Conservation (phyloP, 2,113 vertebrate genomes). For the Chauna torquata region DNA sequence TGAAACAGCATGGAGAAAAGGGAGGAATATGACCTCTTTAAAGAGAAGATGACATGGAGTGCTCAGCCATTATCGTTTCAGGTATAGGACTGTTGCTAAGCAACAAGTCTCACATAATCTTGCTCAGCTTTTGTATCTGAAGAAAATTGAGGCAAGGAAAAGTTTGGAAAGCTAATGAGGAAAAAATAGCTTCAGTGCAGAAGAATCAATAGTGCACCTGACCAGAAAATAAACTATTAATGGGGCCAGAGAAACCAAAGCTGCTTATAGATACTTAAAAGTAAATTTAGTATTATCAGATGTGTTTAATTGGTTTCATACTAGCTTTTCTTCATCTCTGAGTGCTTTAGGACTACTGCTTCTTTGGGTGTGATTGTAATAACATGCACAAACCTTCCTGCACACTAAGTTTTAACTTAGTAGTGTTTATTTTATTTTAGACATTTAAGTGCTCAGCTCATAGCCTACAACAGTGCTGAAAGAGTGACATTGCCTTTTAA, state of each 20-base stretch:
- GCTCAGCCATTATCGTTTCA: constrained; percentile 35
- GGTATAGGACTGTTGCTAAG: constrained; percentile 73
- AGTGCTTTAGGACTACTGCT: not conserved
- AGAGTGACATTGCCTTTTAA: not conserved
- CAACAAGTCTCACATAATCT: constrained; percentile 71
- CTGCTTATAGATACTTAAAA: constrained; percentile 55
- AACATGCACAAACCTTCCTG: not conserved
- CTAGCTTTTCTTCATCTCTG: not conserved
- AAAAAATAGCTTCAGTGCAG: constrained; percentile 67
- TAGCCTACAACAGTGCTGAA: not conserved
- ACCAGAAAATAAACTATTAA: constrained; percentile 76
- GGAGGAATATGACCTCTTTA: constrained; percentile 17
- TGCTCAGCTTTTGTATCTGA: constrained; percentile 64
- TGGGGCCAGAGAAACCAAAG: constrained; percentile 31
- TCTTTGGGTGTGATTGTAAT: not conserved
- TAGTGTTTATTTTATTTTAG: constrained; percentile 31
- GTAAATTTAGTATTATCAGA: constrained; percentile 60
- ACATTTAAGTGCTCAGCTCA: constrained; percentile 19
- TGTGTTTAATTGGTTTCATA: constrained; percentile 55
- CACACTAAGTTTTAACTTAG: constrained; percentile 11
- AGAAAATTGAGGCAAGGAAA: constrained; percentile 72
- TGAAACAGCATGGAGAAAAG: not conserved
- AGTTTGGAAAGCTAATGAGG: constrained; percentile 78
- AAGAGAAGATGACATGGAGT: not conserved
- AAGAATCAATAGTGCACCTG: constrained; percentile 73